Percentiles rank a stretch among this genome's conserved stretches.
phyloP scores from a whole-genome alignment of 2,113 vertebrate genomes.

The Anguilla japonica region DNA sequence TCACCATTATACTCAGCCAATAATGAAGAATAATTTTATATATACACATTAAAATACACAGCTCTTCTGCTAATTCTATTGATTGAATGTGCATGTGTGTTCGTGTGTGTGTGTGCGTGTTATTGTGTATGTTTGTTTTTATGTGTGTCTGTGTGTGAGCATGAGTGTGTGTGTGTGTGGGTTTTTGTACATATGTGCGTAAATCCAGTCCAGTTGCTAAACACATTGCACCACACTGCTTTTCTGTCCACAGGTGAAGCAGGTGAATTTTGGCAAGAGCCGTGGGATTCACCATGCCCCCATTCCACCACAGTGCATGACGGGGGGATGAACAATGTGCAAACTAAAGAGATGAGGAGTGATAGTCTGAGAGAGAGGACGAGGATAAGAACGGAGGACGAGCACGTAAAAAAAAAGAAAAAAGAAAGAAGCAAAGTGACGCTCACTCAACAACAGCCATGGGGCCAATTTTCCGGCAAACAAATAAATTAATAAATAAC shows the following conservation, averaged over 20 bases:
- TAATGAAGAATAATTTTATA: no score
- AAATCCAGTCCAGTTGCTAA: no score
- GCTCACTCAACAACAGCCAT: neutral
- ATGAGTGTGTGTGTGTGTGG: no score
- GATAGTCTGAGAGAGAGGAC: neutral
- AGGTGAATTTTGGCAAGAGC: neutral
- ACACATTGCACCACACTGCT: no score
- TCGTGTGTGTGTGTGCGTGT: no score
- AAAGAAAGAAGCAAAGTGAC: neutral
- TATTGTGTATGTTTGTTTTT: no score
- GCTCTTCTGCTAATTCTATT: no score
- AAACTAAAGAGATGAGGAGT: neutral
- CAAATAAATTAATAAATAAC: neutral
- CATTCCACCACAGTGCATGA: neutral
- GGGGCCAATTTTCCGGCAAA: neutral
- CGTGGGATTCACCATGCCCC: neutral
- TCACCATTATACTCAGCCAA: no score
- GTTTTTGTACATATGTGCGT: no score
- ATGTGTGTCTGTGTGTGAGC: no score
- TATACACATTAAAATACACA: no score
- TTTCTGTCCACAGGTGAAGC: neutral
- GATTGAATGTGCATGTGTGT: no score
- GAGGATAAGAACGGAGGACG: neutral
- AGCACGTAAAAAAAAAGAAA: neutral
- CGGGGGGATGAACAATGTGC: neutral